Percentiles rank a stretch among this genome's conserved stretches.
Conservation (phyloP, 1,140 invertebrate species). For the Drosophila lacteicornis region DNA sequence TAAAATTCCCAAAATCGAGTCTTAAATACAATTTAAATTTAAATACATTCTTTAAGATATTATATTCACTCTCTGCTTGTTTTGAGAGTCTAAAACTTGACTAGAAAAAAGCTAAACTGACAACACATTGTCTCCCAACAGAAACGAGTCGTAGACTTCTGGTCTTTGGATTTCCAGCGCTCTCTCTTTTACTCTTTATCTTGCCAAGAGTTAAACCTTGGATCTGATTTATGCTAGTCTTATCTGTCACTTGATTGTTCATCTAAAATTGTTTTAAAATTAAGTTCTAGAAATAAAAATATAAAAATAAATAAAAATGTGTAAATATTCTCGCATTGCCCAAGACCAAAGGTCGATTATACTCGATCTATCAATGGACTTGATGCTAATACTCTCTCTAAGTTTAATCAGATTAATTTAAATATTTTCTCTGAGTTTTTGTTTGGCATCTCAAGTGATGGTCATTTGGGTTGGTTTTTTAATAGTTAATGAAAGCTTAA, state of each 20-base stretch:
- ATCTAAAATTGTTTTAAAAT: too few species aligned
- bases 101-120: background rate
- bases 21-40: too few species aligned
- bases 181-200: background rate
- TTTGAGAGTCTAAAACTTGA: too few species aligned
- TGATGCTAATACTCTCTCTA: background rate
- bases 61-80: too few species aligned
- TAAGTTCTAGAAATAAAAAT: background rate
- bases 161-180: background rate
- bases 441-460: background rate
- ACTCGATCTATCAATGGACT: background rate
- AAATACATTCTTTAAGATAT: too few species aligned
- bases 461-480: background rate
- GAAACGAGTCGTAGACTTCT: background rate
- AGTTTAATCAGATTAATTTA: slow-evolving; percentile 1
- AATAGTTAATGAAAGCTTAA: background rate
- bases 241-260: background rate
- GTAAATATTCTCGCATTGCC: background rate
- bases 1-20: too few species aligned
- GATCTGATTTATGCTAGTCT: background rate
- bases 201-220: background rate
- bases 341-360: slow-evolving; percentile 1
- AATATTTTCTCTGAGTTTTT: slow-evolving; percentile 1
- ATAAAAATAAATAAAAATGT: background rate
- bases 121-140: background rate